Base-by-base conservation (phyloP, 2,888 invertebrate genomes). In the Apamea monoglypha region DNA sequence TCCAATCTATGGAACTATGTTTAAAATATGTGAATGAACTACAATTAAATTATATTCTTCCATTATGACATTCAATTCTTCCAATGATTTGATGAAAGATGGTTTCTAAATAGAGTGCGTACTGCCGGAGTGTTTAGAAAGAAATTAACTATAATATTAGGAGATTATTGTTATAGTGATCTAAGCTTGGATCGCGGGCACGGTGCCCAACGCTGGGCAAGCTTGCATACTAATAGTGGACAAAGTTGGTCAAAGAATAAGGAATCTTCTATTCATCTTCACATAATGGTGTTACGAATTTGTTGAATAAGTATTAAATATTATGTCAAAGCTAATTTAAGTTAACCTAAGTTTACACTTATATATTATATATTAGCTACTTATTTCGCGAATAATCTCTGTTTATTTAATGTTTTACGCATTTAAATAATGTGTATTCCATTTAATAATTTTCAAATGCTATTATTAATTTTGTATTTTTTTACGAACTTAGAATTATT, bases 101-200 rank as follows among this genome's bases (percentile, higher is more conserved):
- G 14, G 21, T 64, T 70, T 71, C 50, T 68, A 53, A 73, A 67
- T 71, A 36, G 47, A 73, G 29, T 66, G 77, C 68, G 74, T 76
- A 76, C 74, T 72, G 76, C 67, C 59, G 76, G 78, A 81, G 64
- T 80, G 84, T 79, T 68, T 78, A 81, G 61, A 40, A 78, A 56
- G 25, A 76, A 86, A 82, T 81, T 70, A 88, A 80, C 74, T 84
- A 72, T 79, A 81, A 80, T 77, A 64, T 85, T 82, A 87, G 80
- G 80, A 78, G 87, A 87, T 88, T 88, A 84, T 87, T 81, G 71
- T 78, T 84, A 89, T 85, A 80, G 76, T 72, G 68, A 76, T 76
- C 56, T 84, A 84, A 66, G 76, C 78, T 80, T 78, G 69, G 74
- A 74, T 40, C 50, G 78, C 70, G 78, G 76, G 69, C 69, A 68